Base-by-base conservation (phyloP, 2,113 vertebrate genomes). In the Tretioscincus oriximinensis region DNA sequence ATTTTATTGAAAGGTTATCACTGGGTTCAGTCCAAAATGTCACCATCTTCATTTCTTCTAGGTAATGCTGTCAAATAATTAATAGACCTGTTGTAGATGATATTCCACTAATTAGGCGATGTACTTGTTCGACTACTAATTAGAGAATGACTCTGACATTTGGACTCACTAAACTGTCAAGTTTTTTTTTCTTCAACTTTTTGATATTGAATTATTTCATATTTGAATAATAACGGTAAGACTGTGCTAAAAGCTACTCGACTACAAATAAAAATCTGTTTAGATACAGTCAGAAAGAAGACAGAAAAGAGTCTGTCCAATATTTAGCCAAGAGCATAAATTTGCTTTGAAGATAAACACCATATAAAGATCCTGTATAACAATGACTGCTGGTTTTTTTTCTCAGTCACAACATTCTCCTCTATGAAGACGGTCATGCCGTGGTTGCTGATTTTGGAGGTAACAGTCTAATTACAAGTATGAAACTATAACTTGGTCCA, bases 371-470 rank as follows among this genome's bases (percentile, higher is more conserved):
- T 1, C 20, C 78, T 0, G 47, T 9, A 12, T 61, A 60, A 5
- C 41, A 5, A 76, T 24, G 54, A 18, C 18, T 58, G 12, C 63
- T 65, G 12, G n/a, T n/a, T 77, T 45, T 83, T 84, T 82, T 24
- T 4, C 14, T 35, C 88, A 99, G 97, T 88, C 98, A 99, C 90
- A 99, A 98, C 70, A 98, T 99, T 88, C 95, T 99, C 87, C 96
- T 99, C 3, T 99, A 97, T 81, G 98, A 99, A 85, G 97, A 99
- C 1, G 97, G 98, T 1, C 97, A 98, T 5, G 97, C 97, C 0
- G 98, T 99, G 68, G 97, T 98, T 70, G 97, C 98, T 76, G 98
- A 99, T 92, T 99, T 99, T 90, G 98, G 97, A 95, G 97, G 98
- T 98, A 81, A 93, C 93, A 29, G 18, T 77, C 79, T 76, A 2